Base-by-base conservation (phyloP, 2,113 vertebrate species). In the Mohoua ochrocephala region DNA sequence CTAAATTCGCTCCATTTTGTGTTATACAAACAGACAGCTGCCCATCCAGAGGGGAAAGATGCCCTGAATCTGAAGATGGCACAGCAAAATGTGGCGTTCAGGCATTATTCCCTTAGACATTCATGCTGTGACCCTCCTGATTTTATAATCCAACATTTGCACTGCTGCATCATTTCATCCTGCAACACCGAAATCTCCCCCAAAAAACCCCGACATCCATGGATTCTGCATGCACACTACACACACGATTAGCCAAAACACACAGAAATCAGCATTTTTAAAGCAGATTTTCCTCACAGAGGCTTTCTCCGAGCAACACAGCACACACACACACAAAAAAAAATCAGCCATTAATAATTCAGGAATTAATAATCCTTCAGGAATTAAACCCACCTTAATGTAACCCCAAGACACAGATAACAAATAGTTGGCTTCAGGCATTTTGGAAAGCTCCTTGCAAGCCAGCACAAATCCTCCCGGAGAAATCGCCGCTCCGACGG, bases 341-440 rank as follows among this genome's bases (percentile, higher is more conserved):
- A 1, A 4, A 3, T 0, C 21, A 65, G 59, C 14, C n/a, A 18
- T 39, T 56, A 75, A 76, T 6, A 33, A 91, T 3, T 18, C 33
- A 0, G 21, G 21, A 77, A 77, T 68, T 17, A 52, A 35, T 2
- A 52, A 52, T 4, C 83, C 54, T 39, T 4, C 57, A 63, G 56
- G 33, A 91, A 91, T 41, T 13, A 95, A 92, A 99, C 99, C 99
- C 98, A 99, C 99, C 99, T 99, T 99, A 89, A 99, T 99, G 92
- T 99, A 99, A 97, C 99, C 99, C 99, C 99, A 99, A 97, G 99
- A 99, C 74, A 99, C 99, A 79, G 99, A 99, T 69, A 99, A 98
- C 94, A 99, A 98, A 98, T 99, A 99, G 98, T 99, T 99, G 96
- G 98, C 98, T 97, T 99, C 99, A 93, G 99, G 99, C 99, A 99